These are phyloP conservation scores for Tethea ocularis DNA, from an alignment of 2,888 invertebrate species.

Conservation along the genomic window DNA sequence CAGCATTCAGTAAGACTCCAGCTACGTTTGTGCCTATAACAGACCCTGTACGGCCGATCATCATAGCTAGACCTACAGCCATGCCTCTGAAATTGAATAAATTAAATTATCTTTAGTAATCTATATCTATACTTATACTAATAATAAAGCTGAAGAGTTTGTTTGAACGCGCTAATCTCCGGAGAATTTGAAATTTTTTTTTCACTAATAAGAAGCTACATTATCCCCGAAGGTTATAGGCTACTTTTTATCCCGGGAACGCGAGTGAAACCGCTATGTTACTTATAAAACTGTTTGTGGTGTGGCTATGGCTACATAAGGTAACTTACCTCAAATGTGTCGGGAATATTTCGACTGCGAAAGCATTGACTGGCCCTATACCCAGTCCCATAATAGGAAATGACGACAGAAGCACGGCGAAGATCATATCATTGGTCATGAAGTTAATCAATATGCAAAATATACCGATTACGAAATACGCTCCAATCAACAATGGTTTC, in stretches of 20 bases:
- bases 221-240: no score
- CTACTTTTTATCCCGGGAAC: no score
- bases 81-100: constrained; percentile 76
- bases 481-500: constrained; percentile 57
- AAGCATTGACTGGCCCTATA: constrained; percentile 75
- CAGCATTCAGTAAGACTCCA: constrained; percentile 83
- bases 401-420: constrained; percentile 65
- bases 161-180: no score
- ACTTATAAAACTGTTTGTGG: background rate
- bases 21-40: constrained; percentile 85
- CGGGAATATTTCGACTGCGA: constrained; percentile 73
- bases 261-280: no score
- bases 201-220: no score
- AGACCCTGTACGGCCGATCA: constrained; percentile 85
- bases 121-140: no score
- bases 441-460: constrained; percentile 67
- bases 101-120: background rate
- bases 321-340: constrained; percentile 76
- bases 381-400: constrained; percentile 62
- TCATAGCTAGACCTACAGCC: constrained; percentile 85
- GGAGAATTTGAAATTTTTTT: no score
- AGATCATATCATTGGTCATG: constrained; percentile 61
- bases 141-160: no score
- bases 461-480: constrained; percentile 57
- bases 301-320: no score